Percentiles rank a stretch among this genome's conserved stretches.
Evolutionary conservation across 2,113 vertebrate genomes (phyloP).

Genomic region (Halichoeres trimaculatus): DNA sequence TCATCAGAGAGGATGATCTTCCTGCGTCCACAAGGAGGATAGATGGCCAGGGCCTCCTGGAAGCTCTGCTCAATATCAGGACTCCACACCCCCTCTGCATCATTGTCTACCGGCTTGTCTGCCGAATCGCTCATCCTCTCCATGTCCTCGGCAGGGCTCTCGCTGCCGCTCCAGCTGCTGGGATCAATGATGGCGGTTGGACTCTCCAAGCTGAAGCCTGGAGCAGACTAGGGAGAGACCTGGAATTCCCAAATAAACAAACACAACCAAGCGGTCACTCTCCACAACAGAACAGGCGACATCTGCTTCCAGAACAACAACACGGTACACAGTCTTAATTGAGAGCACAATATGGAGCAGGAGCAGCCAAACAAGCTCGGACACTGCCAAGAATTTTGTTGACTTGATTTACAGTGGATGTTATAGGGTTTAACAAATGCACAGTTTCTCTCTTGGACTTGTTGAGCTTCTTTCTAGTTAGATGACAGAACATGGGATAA

Average conservation of each 20-base stretch:
- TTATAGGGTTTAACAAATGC: slow-evolving; percentile 33
- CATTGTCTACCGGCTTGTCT: slow-evolving; percentile 98
- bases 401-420: slow-evolving; percentile 39
- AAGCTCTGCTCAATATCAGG: slow-evolving; percentile 99
- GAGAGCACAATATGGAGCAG: slow-evolving; percentile 22
- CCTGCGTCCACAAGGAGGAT: slow-evolving; percentile 97
- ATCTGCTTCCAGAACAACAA: slow-evolving; percentile 39
- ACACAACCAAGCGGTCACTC: slow-evolving; percentile 52
- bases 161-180: slow-evolving; percentile 99
- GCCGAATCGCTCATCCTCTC: slow-evolving; percentile 98
- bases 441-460: slow-evolving; percentile 19
- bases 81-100: slow-evolving; percentile 99
- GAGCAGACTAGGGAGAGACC: slow-evolving; percentile 92
- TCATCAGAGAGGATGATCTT: slow-evolving; percentile 99
- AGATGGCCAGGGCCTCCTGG: slow-evolving; percentile 99
- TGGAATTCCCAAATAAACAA: slow-evolving; percentile 81
- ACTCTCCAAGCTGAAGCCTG: slow-evolving; percentile 97
- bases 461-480: neutral
- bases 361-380: slow-evolving; percentile 43
- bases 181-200: slow-evolving; percentile 96
- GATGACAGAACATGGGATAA: neutral
- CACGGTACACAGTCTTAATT: slow-evolving; percentile 19
- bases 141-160: slow-evolving; percentile 98
- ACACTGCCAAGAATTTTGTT: slow-evolving; percentile 36
- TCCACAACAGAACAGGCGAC: slow-evolving; percentile 20